A percentile compares a stretch with the other conserved stretches of the same genome.
Evolutionary conservation across 2,888 invertebrate species (phyloP).

Genomic region (Microctonus hyperodae): DNA sequence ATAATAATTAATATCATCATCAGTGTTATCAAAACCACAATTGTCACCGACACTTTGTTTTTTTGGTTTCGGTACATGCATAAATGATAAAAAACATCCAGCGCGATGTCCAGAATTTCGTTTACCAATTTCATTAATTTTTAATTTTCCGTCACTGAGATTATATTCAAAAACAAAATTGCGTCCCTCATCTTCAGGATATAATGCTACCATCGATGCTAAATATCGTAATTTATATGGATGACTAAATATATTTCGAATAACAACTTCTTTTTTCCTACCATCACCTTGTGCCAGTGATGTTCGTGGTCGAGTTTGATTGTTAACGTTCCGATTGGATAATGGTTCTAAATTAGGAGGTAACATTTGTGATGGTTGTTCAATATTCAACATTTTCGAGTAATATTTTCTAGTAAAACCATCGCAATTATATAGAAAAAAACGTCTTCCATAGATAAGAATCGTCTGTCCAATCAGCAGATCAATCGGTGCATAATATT

Average conservation of each 20-base stretch:
- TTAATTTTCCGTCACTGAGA: conserved; percentile 77
- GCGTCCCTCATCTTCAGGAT: conserved; percentile 79
- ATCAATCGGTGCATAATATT: conserved; percentile 82
- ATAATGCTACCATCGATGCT: conserved; percentile 78
- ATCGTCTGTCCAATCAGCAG: conserved; percentile 76
- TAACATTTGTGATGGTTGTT: conserved; percentile 62
- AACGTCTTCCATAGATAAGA: conserved; percentile 73
- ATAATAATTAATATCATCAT: conserved; percentile 73
- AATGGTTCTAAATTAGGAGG: conserved; percentile 23
- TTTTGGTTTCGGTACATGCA: conserved; percentile 72
- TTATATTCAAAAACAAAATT: conserved; percentile 80
- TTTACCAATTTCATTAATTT: conserved; percentile 76
- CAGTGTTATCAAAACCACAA: neutral
- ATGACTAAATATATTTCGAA: conserved; percentile 75
- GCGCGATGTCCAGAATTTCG: conserved; percentile 76
- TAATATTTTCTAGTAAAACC: conserved; percentile 81
- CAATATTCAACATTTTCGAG: conserved; percentile 66
- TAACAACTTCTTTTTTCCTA: conserved; percentile 77
- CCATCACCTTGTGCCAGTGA: conserved; percentile 64
- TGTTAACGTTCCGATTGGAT: conserved; percentile 24
- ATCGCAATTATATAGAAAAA: conserved; percentile 83
- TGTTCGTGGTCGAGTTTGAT: neutral
- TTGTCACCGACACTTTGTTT: neutral
- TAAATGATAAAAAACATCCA: conserved; percentile 77
- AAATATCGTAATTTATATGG: conserved; percentile 74